Percentiles rank a stretch among this genome's conserved stretches.
These are phyloP conservation scores for Alligator sinensis DNA, from an alignment of 2,113 vertebrate species.

Conservation along the genomic window DNA sequence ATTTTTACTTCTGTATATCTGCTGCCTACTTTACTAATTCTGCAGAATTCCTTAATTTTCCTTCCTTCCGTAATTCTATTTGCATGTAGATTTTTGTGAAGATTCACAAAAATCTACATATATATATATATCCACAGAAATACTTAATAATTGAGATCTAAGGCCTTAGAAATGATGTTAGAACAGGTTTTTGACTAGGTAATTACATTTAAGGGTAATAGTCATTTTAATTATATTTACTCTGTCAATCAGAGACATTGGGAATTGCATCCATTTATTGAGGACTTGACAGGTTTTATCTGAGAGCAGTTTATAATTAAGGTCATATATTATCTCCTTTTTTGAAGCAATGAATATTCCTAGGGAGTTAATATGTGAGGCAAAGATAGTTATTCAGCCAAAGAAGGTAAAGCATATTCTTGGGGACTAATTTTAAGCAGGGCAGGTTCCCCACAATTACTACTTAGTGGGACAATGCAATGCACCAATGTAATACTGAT, in stretches of 20 bases:
- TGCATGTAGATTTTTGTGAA: not conserved
- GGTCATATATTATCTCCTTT: conserved; percentile 15
- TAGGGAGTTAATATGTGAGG: conserved; percentile 7
- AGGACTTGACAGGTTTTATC: conserved; percentile 37
- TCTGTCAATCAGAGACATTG: conserved; percentile 33
- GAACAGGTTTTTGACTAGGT: not conserved
- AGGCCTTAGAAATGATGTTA: not conserved
- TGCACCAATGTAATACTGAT: no score
- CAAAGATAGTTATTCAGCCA: not conserved
- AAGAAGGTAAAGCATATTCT: not conserved
- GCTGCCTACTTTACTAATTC: not conserved
- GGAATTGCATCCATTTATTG: conserved; percentile 36
- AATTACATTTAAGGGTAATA: conserved; percentile 41
- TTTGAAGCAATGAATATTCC: conserved; percentile 45
- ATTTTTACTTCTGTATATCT: not conserved
- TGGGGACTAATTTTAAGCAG: not conserved
- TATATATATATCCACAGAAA: not conserved
- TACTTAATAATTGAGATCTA: not conserved
- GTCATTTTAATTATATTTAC: conserved; percentile 58
- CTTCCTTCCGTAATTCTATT: not conserved
- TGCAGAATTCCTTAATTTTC: not conserved
- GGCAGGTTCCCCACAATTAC: not conserved
- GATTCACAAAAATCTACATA: no score
- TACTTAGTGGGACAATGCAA: not conserved
- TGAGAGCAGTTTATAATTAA: conserved; percentile 50